Evolutionary conservation across 1,140 invertebrate species (phyloP), one percentile per base, ranked within the genome.

Genomic region (Penaeus indicus): DNA sequence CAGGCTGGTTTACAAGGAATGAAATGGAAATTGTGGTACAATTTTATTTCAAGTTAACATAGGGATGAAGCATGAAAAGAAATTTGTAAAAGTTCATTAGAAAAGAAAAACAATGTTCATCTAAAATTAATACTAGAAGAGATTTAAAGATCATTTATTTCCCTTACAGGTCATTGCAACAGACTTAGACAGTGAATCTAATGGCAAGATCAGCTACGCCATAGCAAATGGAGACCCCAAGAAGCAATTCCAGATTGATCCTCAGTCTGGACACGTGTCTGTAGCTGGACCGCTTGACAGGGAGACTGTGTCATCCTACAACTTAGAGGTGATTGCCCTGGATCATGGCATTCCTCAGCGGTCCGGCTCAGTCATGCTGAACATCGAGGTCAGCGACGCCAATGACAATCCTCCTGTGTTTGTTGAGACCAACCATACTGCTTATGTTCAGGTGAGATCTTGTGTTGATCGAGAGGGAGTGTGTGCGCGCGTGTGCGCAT

Each of bases 381-480:
- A 96, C 91, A 94, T 99, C 64, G 96, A 97, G 92, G 95, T 99
- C 32, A 92, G 95, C 5, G 97, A 98, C 92, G 96, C 96, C 0
- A 99, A 99, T 92, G 97, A 99, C 92, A 98, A 98, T 92, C 95
- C 96, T 21, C 97, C 97, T 11, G 79, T 96, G 0, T 97, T 97
- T 92, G 95, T 95, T 0, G 94, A 95, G 90, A 93, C 93, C 11
- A 97, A 97, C 92, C 97, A 97, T 92, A 96, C 96, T 1, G 95
- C 96, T 0, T 94, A 98, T 61, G 95, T 98, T 21, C 95, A 95
- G 92, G 94, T 94, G 92, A 90, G 92, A 13, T 22, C 54, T 89
- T 83, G 27, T 88, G 8, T 54, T 47, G 11, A 47, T 54, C 16
- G 54, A 10, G 54, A 54, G 54, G 54, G 54, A 54, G 54, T 54